Conservation (phyloP, 2,113 vertebrate genomes). For the Dipodomys stephensi region DNA sequence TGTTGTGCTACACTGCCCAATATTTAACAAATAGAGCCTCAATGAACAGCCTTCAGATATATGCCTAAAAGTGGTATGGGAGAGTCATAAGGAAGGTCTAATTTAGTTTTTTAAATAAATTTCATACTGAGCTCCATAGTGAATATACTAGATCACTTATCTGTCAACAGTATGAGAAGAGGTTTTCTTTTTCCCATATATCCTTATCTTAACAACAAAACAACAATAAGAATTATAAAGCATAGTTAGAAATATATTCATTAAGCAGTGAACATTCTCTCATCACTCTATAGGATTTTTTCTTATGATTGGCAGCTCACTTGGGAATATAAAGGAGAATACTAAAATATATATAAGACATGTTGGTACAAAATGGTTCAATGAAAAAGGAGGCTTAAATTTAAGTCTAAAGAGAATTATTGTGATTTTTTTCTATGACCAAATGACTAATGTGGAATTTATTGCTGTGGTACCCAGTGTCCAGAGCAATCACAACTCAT, state of each 20-base stretch:
- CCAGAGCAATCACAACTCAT: neutral
- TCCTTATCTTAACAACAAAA: neutral
- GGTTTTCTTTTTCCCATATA: too few species aligned
- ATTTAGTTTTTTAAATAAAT: too few species aligned
- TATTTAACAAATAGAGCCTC: too few species aligned
- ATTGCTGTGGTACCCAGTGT: neutral
- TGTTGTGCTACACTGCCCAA: too few species aligned
- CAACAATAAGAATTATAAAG: neutral
- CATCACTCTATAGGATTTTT: neutral
- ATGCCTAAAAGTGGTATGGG: too few species aligned
- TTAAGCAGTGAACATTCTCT: neutral
- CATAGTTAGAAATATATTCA: conserved; percentile 4
- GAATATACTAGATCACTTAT: too few species aligned
- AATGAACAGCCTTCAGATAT: too few species aligned
- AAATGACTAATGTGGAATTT: neutral
- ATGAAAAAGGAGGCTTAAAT: neutral
- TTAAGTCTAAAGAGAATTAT: neutral
- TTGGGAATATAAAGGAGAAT: neutral
- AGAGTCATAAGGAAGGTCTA: too few species aligned
- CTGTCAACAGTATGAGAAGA: too few species aligned
- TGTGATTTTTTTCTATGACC: neutral
- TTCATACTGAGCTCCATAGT: too few species aligned
- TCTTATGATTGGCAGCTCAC: neutral
- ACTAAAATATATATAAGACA: neutral
- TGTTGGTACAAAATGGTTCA: neutral